These are phyloP conservation scores for Elaphurus davidianus DNA, from an alignment of 2,113 vertebrate species.

Conservation along the genomic window DNA sequence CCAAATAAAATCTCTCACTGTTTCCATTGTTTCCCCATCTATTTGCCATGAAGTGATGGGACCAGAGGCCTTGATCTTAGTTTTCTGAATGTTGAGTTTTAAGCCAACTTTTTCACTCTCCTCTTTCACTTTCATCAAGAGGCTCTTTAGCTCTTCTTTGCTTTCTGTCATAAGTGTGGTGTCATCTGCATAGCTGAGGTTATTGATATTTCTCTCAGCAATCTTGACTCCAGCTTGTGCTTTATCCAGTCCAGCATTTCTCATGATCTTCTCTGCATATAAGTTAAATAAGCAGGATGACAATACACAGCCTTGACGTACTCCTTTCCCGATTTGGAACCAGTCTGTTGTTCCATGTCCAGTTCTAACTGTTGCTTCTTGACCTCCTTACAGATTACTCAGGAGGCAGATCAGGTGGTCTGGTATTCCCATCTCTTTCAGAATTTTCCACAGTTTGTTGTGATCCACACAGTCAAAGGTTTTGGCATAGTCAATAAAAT, in stretches of 20 bases:
- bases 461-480: not conserved
- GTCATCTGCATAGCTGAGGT: not conserved
- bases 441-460: not conserved
- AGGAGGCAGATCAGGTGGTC: not conserved
- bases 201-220: not conserved
- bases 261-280: not conserved
- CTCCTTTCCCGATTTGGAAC: not conserved
- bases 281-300: not conserved
- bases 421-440: not conserved
- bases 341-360: not conserved
- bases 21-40: not conserved
- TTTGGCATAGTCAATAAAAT: not conserved
- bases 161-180: not conserved
- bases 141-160: not conserved
- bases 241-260: not conserved
- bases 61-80: not conserved
- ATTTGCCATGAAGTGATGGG: not conserved
- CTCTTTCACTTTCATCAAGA: not conserved
- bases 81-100: not conserved
- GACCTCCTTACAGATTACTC: not conserved
- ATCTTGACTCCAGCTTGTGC: not conserved
- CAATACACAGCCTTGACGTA: not conserved
- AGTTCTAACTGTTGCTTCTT: not conserved
- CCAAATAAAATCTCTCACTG: not conserved
- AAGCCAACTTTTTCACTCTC: not conserved